These are phyloP conservation scores for Leptopilina drosophilae DNA, from an alignment of 2,888 invertebrate species.

Conservation along the genomic window DNA sequence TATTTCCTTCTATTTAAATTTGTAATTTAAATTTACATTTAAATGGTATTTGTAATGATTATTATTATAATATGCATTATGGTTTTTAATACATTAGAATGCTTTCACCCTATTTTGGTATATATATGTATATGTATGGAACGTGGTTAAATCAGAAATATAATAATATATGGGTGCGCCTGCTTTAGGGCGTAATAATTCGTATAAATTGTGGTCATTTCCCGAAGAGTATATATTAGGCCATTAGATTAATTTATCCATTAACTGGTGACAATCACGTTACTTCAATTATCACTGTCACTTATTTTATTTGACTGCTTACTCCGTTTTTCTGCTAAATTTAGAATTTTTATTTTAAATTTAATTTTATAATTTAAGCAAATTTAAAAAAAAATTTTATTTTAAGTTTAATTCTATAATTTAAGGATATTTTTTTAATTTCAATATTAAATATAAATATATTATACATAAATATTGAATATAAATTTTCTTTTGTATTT, in stretches of 20 bases:
- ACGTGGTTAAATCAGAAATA: not conserved
- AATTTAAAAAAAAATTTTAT: too few species aligned
- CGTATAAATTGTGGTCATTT: slow-evolving; percentile 7
- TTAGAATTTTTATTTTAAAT: not conserved
- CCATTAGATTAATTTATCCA: not conserved
- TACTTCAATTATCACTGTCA: not conserved
- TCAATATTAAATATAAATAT: too few species aligned
- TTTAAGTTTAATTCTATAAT: too few species aligned
- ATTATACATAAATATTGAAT: too few species aligned
- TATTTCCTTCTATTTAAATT: too few species aligned
- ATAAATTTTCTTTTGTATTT: too few species aligned
- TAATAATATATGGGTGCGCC: not conserved
- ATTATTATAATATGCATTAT: not conserved
- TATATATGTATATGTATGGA: too few species aligned
- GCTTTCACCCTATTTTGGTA: not conserved
- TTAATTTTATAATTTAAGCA: too few species aligned
- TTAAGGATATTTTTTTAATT: too few species aligned
- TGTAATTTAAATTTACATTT: too few species aligned
- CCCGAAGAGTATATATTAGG: not conserved
- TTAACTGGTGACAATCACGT: not conserved
- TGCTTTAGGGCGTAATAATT: slow-evolving; percentile 2
- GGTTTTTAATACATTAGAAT: not conserved
- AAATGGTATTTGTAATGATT: too few species aligned
- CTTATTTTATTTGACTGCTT: not conserved
- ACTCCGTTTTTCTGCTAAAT: too few species aligned